Percentiles rank a stretch among this genome's conserved stretches.
These are phyloP conservation scores for Coracopsis vasa DNA, from an alignment of 2,113 vertebrate species.

Conservation along the genomic window DNA sequence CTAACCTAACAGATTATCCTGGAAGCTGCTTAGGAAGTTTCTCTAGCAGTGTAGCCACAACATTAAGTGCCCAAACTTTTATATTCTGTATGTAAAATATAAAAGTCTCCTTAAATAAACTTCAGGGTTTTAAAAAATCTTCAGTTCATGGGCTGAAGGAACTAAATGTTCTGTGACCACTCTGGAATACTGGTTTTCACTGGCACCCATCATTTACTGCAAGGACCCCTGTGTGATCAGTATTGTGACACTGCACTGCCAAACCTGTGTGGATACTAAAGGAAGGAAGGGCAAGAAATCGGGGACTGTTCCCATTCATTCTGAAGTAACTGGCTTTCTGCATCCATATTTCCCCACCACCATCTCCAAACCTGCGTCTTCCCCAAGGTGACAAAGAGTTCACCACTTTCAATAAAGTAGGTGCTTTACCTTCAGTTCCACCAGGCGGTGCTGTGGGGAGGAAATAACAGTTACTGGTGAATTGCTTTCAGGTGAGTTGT, in stretches of 20 bases:
- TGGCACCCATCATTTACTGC: background rate
- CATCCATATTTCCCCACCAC: background rate
- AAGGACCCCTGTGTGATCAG: background rate
- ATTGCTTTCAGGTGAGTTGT: background rate
- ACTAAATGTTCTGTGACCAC: background rate
- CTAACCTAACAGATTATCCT: background rate
- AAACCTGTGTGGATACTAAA: background rate
- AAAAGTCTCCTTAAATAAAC: background rate
- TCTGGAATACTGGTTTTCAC: background rate
- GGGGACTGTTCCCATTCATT: background rate
- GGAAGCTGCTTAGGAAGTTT: background rate
- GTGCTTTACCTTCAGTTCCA: conserved; percentile 60
- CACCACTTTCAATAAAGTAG: background rate
- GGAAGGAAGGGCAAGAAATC: background rate
- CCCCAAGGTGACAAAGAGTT: background rate
- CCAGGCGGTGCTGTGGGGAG: conserved; percentile 25
- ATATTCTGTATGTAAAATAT: background rate
- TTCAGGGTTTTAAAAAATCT: background rate
- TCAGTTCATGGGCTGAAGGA: background rate
- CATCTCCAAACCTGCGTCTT: background rate
- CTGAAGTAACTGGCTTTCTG: background rate
- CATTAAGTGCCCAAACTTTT: background rate
- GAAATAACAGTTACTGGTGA: background rate
- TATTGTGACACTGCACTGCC: background rate
- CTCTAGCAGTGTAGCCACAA: background rate